Evolutionary conservation across 2,888 invertebrate genomes (phyloP).

Genomic region (Congeria kusceri): DNA sequence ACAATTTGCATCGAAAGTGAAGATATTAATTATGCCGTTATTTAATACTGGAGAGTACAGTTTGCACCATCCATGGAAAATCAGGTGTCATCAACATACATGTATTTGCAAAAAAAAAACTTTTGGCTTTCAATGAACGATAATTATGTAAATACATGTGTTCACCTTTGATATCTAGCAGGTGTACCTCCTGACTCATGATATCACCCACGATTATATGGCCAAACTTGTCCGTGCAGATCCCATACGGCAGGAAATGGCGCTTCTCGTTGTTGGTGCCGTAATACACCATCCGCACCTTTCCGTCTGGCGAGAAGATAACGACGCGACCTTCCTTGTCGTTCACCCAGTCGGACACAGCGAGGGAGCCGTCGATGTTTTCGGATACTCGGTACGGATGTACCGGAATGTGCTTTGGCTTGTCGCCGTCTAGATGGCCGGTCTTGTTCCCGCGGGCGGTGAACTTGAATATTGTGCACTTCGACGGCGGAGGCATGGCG

Average conservation of each 20-base stretch:
- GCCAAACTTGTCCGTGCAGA: constrained; percentile 55
- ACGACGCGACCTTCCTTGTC: constrained; percentile 64
- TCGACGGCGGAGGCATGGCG: constrained; percentile 48
- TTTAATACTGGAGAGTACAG: not conserved
- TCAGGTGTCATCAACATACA: no score
- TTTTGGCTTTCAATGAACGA: no score
- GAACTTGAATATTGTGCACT: constrained; percentile 60
- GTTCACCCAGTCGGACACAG: constrained; percentile 57
- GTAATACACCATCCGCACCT: constrained; percentile 62
- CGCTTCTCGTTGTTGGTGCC: constrained; percentile 41
- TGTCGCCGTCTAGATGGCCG: constrained; percentile 59
- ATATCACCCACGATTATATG: constrained; percentile 61
- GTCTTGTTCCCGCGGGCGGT: constrained; percentile 62
- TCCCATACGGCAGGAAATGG: constrained; percentile 59
- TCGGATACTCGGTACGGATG: constrained; percentile 63
- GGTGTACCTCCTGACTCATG: constrained; percentile 55
- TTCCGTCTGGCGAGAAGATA: constrained; percentile 59
- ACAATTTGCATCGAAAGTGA: not conserved
- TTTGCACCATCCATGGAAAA: no score
- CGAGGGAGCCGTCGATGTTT: constrained; percentile 62
- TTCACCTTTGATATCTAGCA: constrained; percentile 54
- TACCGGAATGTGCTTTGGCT: constrained; percentile 47
- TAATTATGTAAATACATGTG: no score
- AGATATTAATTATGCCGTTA: not conserved
- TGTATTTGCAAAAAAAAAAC: no score